A percentile compares a stretch with the other conserved stretches of the same genome.
phyloP scores from a whole-genome alignment of 2,888 invertebrate species.

The Gandaritis pyraliata region DNA sequence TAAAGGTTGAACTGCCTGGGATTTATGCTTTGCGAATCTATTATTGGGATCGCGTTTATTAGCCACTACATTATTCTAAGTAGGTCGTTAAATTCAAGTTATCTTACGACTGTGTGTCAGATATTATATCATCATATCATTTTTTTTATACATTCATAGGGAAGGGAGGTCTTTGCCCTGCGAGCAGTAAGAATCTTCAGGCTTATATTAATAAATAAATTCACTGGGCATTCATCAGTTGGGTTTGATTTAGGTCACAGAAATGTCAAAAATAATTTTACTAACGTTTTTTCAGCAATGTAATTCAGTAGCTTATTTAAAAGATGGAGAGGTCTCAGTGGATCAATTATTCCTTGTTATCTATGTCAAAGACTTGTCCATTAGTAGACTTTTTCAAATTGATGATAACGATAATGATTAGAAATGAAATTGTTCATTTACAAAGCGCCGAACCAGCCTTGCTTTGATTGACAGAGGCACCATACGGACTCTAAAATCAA shows the following conservation, averaged over 20 bases:
- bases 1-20: slow-evolving; percentile 56
- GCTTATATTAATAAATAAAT: too few species aligned
- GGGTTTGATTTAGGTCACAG: too few species aligned
- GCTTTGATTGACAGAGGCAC: slow-evolving; percentile 17
- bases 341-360: too few species aligned
- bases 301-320: too few species aligned
- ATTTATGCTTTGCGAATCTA: slow-evolving; percentile 64
- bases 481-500: slow-evolving; percentile 4
- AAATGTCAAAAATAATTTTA: too few species aligned
- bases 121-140: not conserved
- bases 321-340: too few species aligned
- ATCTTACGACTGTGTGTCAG: slow-evolving; percentile 28
- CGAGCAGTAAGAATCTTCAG: too few species aligned
- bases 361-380: too few species aligned
- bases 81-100: slow-evolving; percentile 44
- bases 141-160: slow-evolving; percentile 18
- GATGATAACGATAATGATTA: too few species aligned
- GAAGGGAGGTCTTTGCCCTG: not conserved
- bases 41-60: slow-evolving; percentile 56
- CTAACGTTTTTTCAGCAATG: too few species aligned
- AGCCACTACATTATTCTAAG: slow-evolving; percentile 51
- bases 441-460: slow-evolving; percentile 14
- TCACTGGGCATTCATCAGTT: too few species aligned
- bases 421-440: not conserved
- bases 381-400: too few species aligned